phyloP scores from a whole-genome alignment of 2,888 invertebrate species.

The Spatulosminthurus flaviceps region DNA sequence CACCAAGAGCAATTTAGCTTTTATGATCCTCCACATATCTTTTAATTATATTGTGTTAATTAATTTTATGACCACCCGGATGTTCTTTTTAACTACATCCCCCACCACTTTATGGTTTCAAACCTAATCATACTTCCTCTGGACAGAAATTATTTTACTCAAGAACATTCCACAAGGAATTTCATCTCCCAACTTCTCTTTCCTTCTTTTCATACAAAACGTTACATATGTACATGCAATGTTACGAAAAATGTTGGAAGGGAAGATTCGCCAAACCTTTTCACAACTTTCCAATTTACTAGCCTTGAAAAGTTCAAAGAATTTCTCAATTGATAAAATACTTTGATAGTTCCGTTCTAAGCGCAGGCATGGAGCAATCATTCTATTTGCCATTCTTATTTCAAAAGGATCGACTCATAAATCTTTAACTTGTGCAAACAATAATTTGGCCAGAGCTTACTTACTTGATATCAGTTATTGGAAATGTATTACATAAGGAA shows the following conservation, averaged over 20 bases:
- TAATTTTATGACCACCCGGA: constrained; percentile 43
- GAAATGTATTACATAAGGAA: too few species aligned
- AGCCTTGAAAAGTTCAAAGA: not conserved
- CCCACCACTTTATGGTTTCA: constrained; percentile 14
- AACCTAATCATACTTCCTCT: not conserved
- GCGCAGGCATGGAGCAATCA: too few species aligned
- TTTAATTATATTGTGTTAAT: constrained; percentile 18
- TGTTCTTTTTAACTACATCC: constrained; percentile 47
- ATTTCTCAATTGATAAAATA: not conserved
- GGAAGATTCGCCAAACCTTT: too few species aligned
- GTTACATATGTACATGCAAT: too few species aligned
- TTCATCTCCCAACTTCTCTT: not conserved
- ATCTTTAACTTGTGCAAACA: too few species aligned
- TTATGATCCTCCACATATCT: constrained; percentile 49
- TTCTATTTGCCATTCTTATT: too few species aligned
- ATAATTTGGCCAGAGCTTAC: too few species aligned
- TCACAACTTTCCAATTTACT: not conserved
- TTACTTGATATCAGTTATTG: too few species aligned
- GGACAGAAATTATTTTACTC: not conserved
- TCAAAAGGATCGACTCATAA: too few species aligned
- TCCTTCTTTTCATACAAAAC: not conserved
- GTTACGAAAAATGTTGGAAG: too few species aligned
- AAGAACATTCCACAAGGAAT: not conserved
- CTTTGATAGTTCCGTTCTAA: too few species aligned
- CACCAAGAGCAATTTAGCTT: constrained; percentile 39